phyloP scores from a whole-genome alignment of 2,797 vertebrate genomes.

The Aplochiton taeniatus region DNA sequence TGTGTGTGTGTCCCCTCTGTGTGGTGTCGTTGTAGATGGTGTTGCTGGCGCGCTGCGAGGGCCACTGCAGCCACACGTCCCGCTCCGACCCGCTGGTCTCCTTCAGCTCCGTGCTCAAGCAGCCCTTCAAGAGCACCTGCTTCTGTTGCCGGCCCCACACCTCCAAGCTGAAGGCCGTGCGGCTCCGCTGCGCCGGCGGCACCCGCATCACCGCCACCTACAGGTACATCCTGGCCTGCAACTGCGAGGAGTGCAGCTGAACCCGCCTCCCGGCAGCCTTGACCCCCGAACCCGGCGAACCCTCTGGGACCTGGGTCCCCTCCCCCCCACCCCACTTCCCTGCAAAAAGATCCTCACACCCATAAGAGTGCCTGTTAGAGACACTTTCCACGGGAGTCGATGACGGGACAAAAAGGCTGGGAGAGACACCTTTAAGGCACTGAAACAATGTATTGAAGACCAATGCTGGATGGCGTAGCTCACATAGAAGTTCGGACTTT shows the following conservation, averaged over 20 bases:
- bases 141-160: conserved; percentile 95
- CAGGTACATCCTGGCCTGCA: conserved; percentile 96
- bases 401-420: no score
- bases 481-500: no score
- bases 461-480: no score
- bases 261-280: conserved; percentile 19
- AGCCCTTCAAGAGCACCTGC: conserved; percentile 93
- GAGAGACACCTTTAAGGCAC: no score
- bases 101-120: conserved; percentile 93
- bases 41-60: conserved; percentile 92
- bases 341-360: conserved; percentile 15
- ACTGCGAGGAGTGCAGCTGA: conserved; percentile 95
- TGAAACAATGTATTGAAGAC: no score
- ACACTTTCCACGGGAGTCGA: no score
- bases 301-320: conserved; percentile 20
- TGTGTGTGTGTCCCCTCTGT: neutral
- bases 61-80: conserved; percentile 90
- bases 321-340: conserved; percentile 6
- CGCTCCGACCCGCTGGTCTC: conserved; percentile 95
- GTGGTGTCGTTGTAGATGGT: conserved; percentile 82
- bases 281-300: conserved; percentile 21
- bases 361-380: no score
- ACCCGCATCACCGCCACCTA: conserved; percentile 94
- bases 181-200: conserved; percentile 89
- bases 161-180: conserved; percentile 94